A percentile compares a stretch with the other conserved stretches of the same genome.
Evolutionary conservation across 2,797 vertebrate species (phyloP).

Genomic region (Coregonus sp.): DNA sequence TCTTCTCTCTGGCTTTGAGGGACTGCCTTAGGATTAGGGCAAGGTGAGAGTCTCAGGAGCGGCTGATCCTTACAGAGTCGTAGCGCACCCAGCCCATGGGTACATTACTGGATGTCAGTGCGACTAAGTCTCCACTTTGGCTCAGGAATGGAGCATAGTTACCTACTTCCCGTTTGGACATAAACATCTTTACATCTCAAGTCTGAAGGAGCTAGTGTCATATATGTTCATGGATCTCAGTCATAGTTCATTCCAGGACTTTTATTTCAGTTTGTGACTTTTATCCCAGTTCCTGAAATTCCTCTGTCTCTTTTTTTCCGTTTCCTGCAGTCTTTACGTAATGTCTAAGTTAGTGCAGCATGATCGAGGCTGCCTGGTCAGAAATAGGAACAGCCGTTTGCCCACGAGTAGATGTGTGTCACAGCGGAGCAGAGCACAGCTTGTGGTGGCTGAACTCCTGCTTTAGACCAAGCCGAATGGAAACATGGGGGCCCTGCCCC

Average conservation of each 20-base stretch:
- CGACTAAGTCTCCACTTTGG: background rate
- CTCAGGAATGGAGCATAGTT: background rate
- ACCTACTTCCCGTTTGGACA: background rate
- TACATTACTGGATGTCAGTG: background rate
- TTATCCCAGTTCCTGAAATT: background rate
- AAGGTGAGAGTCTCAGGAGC: background rate
- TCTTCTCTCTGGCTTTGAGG: background rate
- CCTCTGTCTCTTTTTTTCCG: background rate
- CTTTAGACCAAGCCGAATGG: background rate
- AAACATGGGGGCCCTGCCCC: background rate
- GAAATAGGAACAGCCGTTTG: background rate
- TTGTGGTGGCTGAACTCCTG: background rate
- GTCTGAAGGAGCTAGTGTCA: background rate
- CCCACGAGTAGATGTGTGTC: background rate
- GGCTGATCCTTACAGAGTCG: too few relatives aligned
- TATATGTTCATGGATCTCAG: background rate
- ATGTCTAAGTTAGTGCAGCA: constrained; percentile 25
- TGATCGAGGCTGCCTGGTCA: background rate
- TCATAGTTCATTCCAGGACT: background rate
- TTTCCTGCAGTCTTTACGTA: constrained; percentile 15
- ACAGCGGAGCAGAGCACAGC: background rate
- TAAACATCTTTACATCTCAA: background rate
- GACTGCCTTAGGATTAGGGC: constrained; percentile 13
- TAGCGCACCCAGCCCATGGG: background rate
- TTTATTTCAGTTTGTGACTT: background rate